Base-by-base conservation (phyloP, 2,113 vertebrate genomes). In the Pantherophis guttatus region DNA sequence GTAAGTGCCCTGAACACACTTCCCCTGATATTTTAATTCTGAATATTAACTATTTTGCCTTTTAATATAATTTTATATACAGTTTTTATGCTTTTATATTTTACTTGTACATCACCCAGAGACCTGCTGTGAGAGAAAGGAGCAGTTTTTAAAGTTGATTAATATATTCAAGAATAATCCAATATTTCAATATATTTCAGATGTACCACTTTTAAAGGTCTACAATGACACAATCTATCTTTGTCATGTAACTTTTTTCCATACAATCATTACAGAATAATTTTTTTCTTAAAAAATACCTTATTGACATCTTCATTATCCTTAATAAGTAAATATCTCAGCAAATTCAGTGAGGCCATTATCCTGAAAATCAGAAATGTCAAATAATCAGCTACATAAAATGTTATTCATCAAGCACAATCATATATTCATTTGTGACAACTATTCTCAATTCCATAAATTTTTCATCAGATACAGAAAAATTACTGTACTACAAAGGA, bases 271-370 rank as follows among this genome's bases (percentile, higher is more conserved):
- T 57, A 52, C 24, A 48, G 88, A 91, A 91, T 19, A 58, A 3
- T 24, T 1, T 89, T 89, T 95, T 93, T 88, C 65, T 21, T 94
- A 92, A 89, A 57, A 98, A 98, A 97, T 97, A 99, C 99, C 97
- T 98, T 98, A 97, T 98, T 99, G 93, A 98, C 97, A 89, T 96
- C 97, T 96, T 98, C 97, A 96, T 97, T 97, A 94, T 99, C 98
- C 96, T 98, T 98, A 96, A 99, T 98, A 44, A 99, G 89, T 58
- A 99, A 97, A 94, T 98, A 99, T 89, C 99, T 98, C 94, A 99
- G 95, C 91, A 99, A 98, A 97, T 99, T 99, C 92, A 99, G 97
- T 50, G 98, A 98, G 50, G 98, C 98, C 99, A 99, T 99, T 95
- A 99, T 98, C 97, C 99, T 99, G 96, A 94, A 95, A 97, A 97